Base-by-base conservation (phyloP, 2,113 vertebrate species). In the Anoplopoma fimbria region DNA sequence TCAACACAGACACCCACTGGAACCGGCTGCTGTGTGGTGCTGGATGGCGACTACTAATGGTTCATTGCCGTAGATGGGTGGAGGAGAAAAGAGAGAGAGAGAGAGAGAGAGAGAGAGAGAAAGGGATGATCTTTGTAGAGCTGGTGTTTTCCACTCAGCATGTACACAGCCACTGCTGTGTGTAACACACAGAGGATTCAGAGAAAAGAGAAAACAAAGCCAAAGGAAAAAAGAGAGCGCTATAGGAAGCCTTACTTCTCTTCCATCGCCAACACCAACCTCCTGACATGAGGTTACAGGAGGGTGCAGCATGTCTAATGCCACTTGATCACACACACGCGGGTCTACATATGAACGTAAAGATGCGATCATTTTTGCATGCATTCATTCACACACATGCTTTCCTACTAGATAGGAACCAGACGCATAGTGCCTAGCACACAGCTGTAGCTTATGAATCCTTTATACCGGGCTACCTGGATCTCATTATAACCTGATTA, bases 31-130 rank as follows among this genome's bases (percentile, higher is more conserved):
- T 70, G 75, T 69, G 89, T 67, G 83, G 75, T 61, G 64, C 72
- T 61, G 36, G 38, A 74, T 65, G 70, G 76, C 74, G 78, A 82
- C 82, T 88, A 77, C 82, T 84, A 87, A 90, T 85, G 84, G 79
- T 69, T 61, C 51, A 84, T 51, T 80, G 73, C 76, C 58, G 79
- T 75, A 82, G 77, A 87, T 90, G 83, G 88, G 81, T 78, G 81
- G 75, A 85, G 33, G 23, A 80, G 58, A 81, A 82, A 12, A 81
- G 80, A 74, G 55, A 57, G 62, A 85, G 63, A 82, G 60, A 57
- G 62, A 85, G 63, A 82, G 60, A 81, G 80, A 74, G 55, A 57
- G 62, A 85, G 63, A 82, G 60, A 81, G 80, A 74, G 55, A 57
- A 58, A 85, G 63, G 81, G 60, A 72, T 77, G 55, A 63, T 85